phyloP scores from a whole-genome alignment of 2,797 vertebrate genomes.

The Galagoides demidoff region DNA sequence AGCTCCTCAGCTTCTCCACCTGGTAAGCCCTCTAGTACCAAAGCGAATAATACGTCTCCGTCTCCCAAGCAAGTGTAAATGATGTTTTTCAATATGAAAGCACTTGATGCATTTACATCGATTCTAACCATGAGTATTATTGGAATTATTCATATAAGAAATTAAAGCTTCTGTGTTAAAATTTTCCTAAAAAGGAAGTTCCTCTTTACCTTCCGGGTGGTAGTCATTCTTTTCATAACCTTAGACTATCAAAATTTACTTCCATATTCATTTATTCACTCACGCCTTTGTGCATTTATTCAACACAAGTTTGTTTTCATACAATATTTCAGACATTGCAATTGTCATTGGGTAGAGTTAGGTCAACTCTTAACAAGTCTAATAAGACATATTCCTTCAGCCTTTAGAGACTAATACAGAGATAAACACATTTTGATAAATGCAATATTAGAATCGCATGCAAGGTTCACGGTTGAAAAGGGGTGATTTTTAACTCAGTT shows the following conservation, averaged over 20 bases:
- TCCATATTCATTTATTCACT: not conserved
- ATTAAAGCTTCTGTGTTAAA: not conserved
- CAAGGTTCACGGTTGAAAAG: not conserved
- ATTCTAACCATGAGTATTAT: not conserved
- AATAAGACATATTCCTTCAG: conserved; percentile 47
- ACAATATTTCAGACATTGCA: conserved; percentile 18
- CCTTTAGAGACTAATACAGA: not conserved
- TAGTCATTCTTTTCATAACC: not conserved
- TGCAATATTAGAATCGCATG: not conserved
- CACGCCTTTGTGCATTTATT: not conserved
- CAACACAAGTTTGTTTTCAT: conserved; percentile 26
- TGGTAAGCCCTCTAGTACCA: not conserved
- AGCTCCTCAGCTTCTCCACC: not conserved
- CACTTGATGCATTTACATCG: not conserved
- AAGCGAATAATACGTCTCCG: not conserved
- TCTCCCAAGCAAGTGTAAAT: not conserved
- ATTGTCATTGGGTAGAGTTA: conserved; percentile 32
- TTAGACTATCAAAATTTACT: conserved; percentile 8
- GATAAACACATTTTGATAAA: conserved; percentile 45
- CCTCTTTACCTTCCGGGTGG: not conserved
- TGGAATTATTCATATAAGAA: not conserved
- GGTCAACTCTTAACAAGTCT: conserved; percentile 2
- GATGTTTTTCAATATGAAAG: not conserved
- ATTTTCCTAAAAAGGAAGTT: conserved; percentile 21
- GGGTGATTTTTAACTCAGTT: not conserved